Evolutionary conservation across 35 echinoderm and acorn worm genomes (phyloP), one percentile per base, ranked within the genome.

Genomic region (Chiridota heheva): DNA sequence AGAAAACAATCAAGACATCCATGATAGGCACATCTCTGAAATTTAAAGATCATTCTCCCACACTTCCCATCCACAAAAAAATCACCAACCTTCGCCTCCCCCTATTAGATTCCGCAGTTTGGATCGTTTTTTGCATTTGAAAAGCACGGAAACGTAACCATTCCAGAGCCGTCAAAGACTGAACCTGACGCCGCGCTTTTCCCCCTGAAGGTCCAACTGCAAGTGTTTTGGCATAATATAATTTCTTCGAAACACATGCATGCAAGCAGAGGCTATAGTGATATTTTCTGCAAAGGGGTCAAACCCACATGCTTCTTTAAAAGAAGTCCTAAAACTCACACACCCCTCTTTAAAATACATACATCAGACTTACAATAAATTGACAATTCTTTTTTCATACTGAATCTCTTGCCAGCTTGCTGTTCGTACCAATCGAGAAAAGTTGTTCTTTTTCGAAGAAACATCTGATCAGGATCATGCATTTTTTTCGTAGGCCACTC

Each of bases 211-310:
- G 79, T 17, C 66, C 7, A 15, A 82, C 42, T 5, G 41, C 63
- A 82, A 68, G 39, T 60, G 45, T 18, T 82, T 0, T 3, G 87
- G 80, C 33, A 20, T 49, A 0, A 89, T 33, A 49, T 74, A 89
- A 76, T 74, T 82, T 20, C 59, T 53, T 45, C 68, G 32, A 63
- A 89, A 76, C 5, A 75, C 59, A 10, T 76, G 41, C 51, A 76
- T 76, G 55, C 80, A 83, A 15, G 68, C 67, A 0, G 79, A 70
- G 6, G 78, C 80, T 55, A 83, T 83, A 2, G 79, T 83, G 32
- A 83, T 83, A 51, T 69, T 83, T 36, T 75, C 51, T 74, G 82
- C 62, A 38, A 89, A 84, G 25, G 81, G 57, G 58, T 89, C 86
- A 47, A 82, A 63, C 5, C 77, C 42, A n/a, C n/a, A n/a, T n/a